These are phyloP conservation scores for Drosophila pseudotalamancana DNA, from an alignment of 2,888 invertebrate genomes.

Conservation along the genomic window DNA sequence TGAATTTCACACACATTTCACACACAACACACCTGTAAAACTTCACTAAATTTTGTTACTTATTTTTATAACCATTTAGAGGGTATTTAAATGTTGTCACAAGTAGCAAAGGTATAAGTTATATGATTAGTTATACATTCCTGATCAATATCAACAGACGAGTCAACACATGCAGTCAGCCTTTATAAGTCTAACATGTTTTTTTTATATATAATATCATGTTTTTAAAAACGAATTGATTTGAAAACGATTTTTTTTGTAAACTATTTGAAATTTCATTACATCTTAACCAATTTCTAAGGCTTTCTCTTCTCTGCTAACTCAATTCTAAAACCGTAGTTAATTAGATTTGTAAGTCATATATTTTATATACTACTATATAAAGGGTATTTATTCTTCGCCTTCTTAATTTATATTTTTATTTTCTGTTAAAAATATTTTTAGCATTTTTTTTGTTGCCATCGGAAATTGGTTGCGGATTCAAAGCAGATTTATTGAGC, in stretches of 20 bases:
- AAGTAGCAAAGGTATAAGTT: neutral
- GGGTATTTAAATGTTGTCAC: neutral
- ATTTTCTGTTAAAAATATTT: constrained; percentile 45
- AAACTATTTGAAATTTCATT: too few relatives aligned
- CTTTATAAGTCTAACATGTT: too few relatives aligned
- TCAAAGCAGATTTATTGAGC: constrained; percentile 1
- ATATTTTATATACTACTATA: too few relatives aligned
- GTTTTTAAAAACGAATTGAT: too few relatives aligned
- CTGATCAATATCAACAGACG: neutral
- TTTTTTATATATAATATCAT: too few relatives aligned
- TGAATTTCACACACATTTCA: constrained; percentile 76
- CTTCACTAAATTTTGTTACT: constrained; percentile 10
- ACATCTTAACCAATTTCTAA: too few relatives aligned
- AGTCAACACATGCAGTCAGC: neutral
- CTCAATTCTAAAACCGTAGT: too few relatives aligned
- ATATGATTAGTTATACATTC: neutral
- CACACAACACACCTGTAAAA: constrained; percentile 14
- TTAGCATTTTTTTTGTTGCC: constrained; percentile 35
- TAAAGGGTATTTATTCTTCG: neutral
- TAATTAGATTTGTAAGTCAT: too few relatives aligned
- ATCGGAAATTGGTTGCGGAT: constrained; percentile 4
- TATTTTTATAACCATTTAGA: constrained; percentile 10
- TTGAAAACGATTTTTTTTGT: too few relatives aligned
- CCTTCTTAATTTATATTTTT: neutral
- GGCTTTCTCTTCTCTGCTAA: too few relatives aligned